phyloP scores from a whole-genome alignment of 2,888 invertebrate species.

The Iphiclides podalirius region DNA sequence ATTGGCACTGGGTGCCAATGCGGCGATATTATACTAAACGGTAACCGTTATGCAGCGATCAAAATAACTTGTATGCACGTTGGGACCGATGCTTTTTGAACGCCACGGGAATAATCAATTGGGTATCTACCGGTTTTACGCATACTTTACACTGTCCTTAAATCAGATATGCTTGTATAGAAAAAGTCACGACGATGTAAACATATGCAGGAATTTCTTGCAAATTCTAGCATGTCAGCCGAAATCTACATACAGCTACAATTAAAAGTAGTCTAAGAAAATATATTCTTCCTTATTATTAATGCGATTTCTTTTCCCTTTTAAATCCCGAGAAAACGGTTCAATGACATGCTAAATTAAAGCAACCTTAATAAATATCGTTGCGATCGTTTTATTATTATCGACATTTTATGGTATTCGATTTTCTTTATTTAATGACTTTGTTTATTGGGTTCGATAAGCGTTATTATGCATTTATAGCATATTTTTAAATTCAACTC shows the following conservation, averaged over 20 bases:
- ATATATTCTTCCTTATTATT: not conserved
- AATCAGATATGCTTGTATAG: conserved; percentile 14
- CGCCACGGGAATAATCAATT: conserved; percentile 54
- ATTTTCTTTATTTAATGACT: not conserved
- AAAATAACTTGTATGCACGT: conserved; percentile 60
- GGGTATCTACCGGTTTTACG: conserved; percentile 30
- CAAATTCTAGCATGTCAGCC: conserved; percentile 7
- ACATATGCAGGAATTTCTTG: conserved; percentile 15
- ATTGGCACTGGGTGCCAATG: conserved; percentile 42
- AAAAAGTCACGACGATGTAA: conserved; percentile 18
- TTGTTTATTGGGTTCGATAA: not conserved
- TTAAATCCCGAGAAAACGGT: not conserved
- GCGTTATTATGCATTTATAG: too few species aligned
- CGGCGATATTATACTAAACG: conserved; percentile 48
- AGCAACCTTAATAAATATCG: conserved; percentile 8
- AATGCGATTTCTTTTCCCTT: not conserved
- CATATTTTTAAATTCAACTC: too few species aligned
- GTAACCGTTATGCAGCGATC: conserved; percentile 60
- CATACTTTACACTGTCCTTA: conserved; percentile 31
- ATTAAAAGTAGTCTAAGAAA: too few species aligned
- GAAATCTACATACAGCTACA: not conserved
- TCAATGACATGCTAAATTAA: conserved; percentile 17
- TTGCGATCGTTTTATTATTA: not conserved
- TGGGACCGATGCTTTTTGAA: conserved; percentile 47
- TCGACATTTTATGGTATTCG: not conserved